Evolutionary conservation across 2,888 invertebrate genomes (phyloP).

Genomic region (Magallana nippona): DNA sequence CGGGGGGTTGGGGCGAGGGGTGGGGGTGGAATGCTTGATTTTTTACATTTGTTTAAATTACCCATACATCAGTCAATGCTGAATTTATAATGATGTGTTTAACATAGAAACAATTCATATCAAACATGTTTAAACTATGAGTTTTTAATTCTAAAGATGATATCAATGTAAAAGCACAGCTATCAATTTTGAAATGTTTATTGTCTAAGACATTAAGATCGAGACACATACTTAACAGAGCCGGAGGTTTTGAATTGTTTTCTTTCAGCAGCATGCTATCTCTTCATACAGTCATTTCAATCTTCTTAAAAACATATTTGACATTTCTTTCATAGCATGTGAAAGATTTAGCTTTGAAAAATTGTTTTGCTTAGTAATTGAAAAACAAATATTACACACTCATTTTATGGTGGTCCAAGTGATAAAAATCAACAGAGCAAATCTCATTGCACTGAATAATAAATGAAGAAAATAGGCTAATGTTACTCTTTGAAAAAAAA

Average conservation of each 20-base stretch:
- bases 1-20: no score
- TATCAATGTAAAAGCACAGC: no score
- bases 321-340: slow-evolving; percentile 12
- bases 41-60: no score
- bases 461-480: background rate
- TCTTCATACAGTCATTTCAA: background rate
- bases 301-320: background rate
- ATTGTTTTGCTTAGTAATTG: background rate
- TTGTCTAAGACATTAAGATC: no score
- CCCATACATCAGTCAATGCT: no score
- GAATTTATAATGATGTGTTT: no score
- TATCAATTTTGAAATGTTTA: no score
- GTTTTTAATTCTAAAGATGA: no score
- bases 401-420: background rate
- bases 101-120: no score
- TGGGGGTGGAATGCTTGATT: no score
- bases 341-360: background rate
- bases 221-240: no score
- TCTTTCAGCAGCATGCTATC: background rate
- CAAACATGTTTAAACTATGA: no score
- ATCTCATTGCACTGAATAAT: background rate
- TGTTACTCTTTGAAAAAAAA: background rate
- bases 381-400: background rate
- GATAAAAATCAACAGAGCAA: background rate
- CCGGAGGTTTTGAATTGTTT: background rate